phyloP scores from a whole-genome alignment of 2,113 vertebrate species.

The Cathartes aura region DNA sequence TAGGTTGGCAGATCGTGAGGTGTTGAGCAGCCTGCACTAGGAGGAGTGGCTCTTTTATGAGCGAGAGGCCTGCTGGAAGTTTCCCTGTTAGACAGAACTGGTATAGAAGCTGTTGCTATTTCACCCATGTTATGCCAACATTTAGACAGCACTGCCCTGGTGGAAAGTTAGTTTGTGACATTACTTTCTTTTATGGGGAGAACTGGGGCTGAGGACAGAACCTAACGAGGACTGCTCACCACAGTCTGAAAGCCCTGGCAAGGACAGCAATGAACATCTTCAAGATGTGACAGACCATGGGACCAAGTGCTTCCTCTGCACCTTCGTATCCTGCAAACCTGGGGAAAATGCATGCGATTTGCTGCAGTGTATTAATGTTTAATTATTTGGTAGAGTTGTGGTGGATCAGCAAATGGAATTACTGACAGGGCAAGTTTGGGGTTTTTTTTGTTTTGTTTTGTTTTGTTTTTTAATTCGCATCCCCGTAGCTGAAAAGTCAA shows the following conservation, averaged over 20 bases:
- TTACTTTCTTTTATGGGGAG: background rate
- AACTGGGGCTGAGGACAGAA: background rate
- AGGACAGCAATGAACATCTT: background rate
- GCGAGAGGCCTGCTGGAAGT: background rate
- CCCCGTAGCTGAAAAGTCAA: background rate
- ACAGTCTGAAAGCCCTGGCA: background rate
- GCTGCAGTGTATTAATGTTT: background rate
- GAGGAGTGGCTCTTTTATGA: background rate
- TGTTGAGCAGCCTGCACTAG: background rate
- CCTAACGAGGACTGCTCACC: accelerated
- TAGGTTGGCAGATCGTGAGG: background rate
- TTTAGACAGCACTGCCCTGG: background rate
- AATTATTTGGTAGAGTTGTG: background rate
- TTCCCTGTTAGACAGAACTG: background rate
- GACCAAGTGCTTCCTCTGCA: background rate
- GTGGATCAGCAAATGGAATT: background rate
- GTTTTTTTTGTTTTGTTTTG: no score
- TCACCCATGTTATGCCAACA: background rate
- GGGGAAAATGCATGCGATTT: background rate
- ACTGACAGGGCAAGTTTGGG: background rate
- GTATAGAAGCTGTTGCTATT: background rate
- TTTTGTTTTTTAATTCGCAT: background rate
- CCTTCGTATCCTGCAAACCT: background rate
- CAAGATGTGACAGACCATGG: accelerated
- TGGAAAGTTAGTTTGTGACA: background rate